These are phyloP conservation scores for Caenorhabditis inopinata DNA, from an alignment of 1,140 invertebrate genomes.

Conservation along the genomic window DNA sequence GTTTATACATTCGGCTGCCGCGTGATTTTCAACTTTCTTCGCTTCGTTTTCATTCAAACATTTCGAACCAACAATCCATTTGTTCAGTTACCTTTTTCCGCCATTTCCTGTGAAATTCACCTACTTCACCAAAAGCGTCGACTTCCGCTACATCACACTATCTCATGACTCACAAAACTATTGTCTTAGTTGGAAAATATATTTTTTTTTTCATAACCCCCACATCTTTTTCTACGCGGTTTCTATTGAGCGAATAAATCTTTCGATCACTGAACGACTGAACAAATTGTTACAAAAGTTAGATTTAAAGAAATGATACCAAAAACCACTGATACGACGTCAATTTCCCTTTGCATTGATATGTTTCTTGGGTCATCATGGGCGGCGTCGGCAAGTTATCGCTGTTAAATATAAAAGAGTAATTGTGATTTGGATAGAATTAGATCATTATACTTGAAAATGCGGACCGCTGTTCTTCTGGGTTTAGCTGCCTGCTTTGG, in stretches of 20 bases:
- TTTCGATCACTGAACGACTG: constrained; percentile 22
- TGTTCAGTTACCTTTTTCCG: not conserved
- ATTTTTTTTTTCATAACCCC: not conserved
- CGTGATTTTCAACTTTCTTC: not conserved
- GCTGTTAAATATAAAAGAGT: not conserved
- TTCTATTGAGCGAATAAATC: constrained; percentile 31
- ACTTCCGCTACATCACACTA: not conserved
- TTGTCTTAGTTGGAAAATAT: constrained; percentile 9
- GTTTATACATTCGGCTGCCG: constrained; percentile 20
- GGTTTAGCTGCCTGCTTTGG: constrained; percentile 3
- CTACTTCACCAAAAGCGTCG: not conserved
- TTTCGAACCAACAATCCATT: not conserved
- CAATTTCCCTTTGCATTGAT: not conserved
- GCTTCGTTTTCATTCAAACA: not conserved
- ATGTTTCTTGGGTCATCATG: not conserved
- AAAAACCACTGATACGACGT: not conserved
- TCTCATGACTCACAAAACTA: constrained; percentile 22
- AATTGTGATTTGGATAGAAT: not conserved
- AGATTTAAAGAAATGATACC: not conserved
- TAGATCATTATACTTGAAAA: not conserved
- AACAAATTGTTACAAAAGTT: constrained; percentile 7
- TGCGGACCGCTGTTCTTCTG: constrained; percentile 16
- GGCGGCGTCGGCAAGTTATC: not conserved
- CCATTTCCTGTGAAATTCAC: constrained; percentile 7
- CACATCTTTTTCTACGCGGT: constrained; percentile 19